Percentiles rank a stretch among this genome's conserved stretches.
Evolutionary conservation across 2,888 invertebrate genomes (phyloP).

Genomic region (Tuta absoluta): DNA sequence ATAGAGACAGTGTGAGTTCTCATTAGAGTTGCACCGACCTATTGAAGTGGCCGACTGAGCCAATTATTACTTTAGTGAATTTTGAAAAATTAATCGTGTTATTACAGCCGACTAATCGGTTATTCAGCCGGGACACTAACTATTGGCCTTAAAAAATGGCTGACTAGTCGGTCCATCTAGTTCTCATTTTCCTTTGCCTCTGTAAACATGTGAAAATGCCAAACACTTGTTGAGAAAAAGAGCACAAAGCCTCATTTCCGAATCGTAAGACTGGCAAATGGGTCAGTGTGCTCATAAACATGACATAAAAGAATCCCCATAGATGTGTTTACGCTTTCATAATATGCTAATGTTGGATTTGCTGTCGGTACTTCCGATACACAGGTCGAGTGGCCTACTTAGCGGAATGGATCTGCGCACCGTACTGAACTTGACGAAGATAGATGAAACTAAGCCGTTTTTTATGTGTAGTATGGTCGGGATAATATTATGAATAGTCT

Average conservation of each 20-base stretch:
- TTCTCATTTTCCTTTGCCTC: no score
- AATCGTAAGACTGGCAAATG: constrained; percentile 10
- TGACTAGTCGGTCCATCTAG: no score
- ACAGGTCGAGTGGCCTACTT: constrained; percentile 32
- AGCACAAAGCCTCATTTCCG: neutral
- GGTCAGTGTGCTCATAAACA: constrained; percentile 22
- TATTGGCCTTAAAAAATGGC: no score
- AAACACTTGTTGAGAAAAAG: neutral
- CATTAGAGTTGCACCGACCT: no score
- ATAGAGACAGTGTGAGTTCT: no score
- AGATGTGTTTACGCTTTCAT: constrained; percentile 27
- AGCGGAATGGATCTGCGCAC: constrained; percentile 18
- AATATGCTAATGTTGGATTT: constrained; percentile 36
- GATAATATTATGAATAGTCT: no score
- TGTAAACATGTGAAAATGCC: no score
- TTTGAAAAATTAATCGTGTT: no score
- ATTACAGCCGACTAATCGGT: no score
- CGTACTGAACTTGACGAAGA: constrained; percentile 14
- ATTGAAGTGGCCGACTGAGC: no score
- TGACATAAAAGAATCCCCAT: constrained; percentile 10
- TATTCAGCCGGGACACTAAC: no score
- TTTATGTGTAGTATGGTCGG: neutral
- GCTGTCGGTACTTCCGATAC: constrained; percentile 29
- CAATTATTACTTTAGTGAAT: no score
- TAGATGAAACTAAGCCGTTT: constrained; percentile 22